phyloP scores from a whole-genome alignment of 30 jellyfish, hydroid and myxozoan genomes.

The Hydractinia symbiolongicarpus region DNA sequence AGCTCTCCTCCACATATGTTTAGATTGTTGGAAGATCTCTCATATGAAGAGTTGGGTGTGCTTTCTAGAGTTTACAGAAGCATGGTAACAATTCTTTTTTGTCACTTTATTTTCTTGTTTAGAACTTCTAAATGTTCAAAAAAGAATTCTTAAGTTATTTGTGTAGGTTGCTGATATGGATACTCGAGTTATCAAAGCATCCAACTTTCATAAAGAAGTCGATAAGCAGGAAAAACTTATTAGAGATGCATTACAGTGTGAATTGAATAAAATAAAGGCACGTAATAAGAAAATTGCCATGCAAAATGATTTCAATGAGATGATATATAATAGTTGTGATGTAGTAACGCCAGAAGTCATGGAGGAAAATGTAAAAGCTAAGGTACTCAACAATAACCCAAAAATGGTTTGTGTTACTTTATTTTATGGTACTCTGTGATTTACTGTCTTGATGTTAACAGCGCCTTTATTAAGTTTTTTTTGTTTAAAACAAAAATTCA shows the following conservation, averaged over 20 bases:
- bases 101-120: not conserved
- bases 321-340: too few species aligned
- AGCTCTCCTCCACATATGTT: not conserved
- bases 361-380: too few species aligned
- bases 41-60: constrained; percentile 42
- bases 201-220: not conserved
- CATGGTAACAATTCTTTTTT: constrained; percentile 26
- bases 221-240: not conserved
- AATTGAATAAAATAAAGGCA: not conserved
- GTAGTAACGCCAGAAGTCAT: too few species aligned
- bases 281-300: not conserved
- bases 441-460: too few species aligned
- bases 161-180: constrained; percentile 30
- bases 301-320: too few species aligned
- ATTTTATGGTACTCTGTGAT: too few species aligned
- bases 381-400: too few species aligned
- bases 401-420: too few species aligned
- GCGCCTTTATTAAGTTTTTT: too few species aligned
- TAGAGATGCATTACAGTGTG: not conserved
- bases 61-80: constrained; percentile 48
- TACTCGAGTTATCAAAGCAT: constrained; percentile 13
- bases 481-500: too few species aligned
- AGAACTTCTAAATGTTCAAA: not conserved
- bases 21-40: constrained; percentile 56
- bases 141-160: not conserved